Percentiles rank a stretch among this genome's conserved stretches.
phyloP scores from a whole-genome alignment of 30 jellyfish, hydroid and myxozoan genomes.

The Nemopilema nomurai region DNA sequence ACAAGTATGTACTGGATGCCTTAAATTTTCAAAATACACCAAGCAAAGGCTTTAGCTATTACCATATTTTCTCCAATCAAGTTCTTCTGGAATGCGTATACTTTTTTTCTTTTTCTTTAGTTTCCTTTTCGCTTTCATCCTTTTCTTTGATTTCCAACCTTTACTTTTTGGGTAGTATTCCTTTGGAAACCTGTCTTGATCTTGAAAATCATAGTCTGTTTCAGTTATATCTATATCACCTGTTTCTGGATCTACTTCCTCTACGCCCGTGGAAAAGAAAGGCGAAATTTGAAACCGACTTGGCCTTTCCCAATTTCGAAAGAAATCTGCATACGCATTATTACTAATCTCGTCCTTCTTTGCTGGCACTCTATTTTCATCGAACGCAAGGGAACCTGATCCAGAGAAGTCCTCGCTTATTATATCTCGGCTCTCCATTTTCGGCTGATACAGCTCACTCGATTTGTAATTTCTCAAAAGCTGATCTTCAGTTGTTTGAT shows the following conservation, averaged over 20 bases:
- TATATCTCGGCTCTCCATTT: background rate
- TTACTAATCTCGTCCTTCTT: background rate
- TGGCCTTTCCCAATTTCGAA: slow-evolving; percentile 18
- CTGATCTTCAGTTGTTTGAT: background rate
- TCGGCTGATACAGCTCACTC: background rate
- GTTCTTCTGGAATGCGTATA: slow-evolving; percentile 64
- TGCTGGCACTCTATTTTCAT: background rate
- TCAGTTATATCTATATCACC: slow-evolving; percentile 23
- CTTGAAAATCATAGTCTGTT: slow-evolving; percentile 28
- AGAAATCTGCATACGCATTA: background rate
- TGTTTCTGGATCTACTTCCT: slow-evolving; percentile 44
- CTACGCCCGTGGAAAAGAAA: slow-evolving; percentile 34
- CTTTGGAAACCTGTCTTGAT: slow-evolving; percentile 17
- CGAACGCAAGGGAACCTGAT: background rate
- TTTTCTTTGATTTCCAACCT: background rate
- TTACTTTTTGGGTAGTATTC: slow-evolving; percentile 10
- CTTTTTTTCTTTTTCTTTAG: slow-evolving; percentile 14
- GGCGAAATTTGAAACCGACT: background rate
- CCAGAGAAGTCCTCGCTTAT: background rate
- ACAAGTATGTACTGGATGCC: no score
- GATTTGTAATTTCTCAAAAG: background rate
- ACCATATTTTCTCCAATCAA: slow-evolving; percentile 97
- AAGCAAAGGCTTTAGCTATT: background rate
- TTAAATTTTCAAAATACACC: background rate
- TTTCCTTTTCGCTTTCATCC: background rate